Conservation (phyloP, 2,113 vertebrate genomes). For the Nothocercus julius region DNA sequence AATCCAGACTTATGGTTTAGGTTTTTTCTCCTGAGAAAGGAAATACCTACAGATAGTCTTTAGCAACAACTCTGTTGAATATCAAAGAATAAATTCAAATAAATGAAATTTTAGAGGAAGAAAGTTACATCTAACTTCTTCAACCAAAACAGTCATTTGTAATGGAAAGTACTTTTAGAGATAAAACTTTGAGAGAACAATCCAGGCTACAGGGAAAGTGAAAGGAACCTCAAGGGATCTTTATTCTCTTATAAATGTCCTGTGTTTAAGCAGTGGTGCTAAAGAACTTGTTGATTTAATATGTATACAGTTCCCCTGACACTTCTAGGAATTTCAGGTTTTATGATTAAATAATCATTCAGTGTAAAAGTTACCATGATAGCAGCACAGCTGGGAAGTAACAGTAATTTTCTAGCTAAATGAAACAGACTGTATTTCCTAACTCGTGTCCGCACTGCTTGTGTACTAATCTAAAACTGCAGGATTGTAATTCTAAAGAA, state of each 20-base stretch:
- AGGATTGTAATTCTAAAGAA: neutral
- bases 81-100: neutral
- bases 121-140: neutral
- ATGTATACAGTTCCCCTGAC: neutral
- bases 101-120: neutral
- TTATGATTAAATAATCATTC: constrained; percentile 10
- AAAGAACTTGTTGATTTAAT: constrained; percentile 16
- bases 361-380: constrained; percentile 1
- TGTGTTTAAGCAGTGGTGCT: neutral
- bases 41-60: neutral
- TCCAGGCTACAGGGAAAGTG: neutral
- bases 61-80: constrained; percentile 16
- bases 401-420: neutral
- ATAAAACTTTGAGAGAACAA: neutral
- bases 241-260: neutral
- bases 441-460: neutral
- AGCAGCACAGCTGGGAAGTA: neutral
- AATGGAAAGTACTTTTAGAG: neutral
- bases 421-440: neutral
- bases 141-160: neutral
- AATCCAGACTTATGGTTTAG: neutral
- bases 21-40: neutral
- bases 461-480: neutral
- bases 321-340: neutral
- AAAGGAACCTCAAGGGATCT: neutral